Base-by-base conservation (phyloP, 2,888 invertebrate species). In the Ischnura elegans region DNA sequence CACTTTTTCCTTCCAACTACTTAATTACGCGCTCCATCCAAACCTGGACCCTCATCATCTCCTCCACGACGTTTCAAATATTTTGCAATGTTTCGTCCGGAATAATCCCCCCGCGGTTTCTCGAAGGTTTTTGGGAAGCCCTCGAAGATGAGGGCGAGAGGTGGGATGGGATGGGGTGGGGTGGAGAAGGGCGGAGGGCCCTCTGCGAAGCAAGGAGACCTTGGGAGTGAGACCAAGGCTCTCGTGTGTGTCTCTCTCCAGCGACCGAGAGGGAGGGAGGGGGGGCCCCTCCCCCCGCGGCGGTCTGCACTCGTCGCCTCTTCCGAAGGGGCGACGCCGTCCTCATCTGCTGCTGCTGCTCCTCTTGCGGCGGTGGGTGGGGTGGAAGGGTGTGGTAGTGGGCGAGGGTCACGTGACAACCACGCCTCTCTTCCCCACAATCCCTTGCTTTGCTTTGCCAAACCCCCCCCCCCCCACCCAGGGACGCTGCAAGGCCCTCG, bases 321-420 rank as follows among this genome's bases (percentile, higher is more conserved):
- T 76, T 36, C 36, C 76, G 76, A 36, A 76, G 76, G 36, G 76
- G 76, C n/a, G 29, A 21, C 29, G 16, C 36, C 76, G n/a, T 0
- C n/a, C 61, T 61, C 76, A 25, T n/a, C n/a, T n/a, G n/a, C n/a
- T n/a, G n/a, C n/a, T n/a, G n/a, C 90, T 45, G 86, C 86, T 46
- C 45, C 86, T 86, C 86, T 86, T 46, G 61, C 61, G 90, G 90
- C 66, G 90, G 90, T 90, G 90, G 90, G 90, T 90, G 90, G 90
- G 90, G 90, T 87, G 51, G 42, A 51, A 55, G 90, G 90, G 90
- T 90, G 90, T 90, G 87, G n/a, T 51, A 43, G 61, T 55, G 90
- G 90, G 55, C 43, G 61, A 55, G 90, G 55, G 61, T 61, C 90
- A 90, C 87, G 51, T 51, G 51, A 87, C 42, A 47, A 61, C 90